phyloP scores from a whole-genome alignment of 2,888 invertebrate genomes.

The Hemaris fuciformis region DNA sequence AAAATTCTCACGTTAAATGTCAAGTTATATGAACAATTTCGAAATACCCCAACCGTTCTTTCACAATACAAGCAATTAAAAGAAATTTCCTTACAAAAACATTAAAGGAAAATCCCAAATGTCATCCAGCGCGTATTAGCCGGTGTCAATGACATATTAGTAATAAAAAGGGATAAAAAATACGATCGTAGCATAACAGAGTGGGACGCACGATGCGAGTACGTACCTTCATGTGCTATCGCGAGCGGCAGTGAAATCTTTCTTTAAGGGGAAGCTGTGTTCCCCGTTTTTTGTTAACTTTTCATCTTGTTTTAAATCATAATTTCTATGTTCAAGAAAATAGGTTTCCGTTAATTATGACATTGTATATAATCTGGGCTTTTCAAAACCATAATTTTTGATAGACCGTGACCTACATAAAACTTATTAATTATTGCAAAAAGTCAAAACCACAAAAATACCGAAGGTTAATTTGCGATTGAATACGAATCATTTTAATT shows the following conservation, averaged over 20 bases:
- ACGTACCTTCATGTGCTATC: slow-evolving; percentile 42
- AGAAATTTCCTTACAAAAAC: not conserved
- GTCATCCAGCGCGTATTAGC: slow-evolving; percentile 15
- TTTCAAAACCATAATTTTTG: not conserved
- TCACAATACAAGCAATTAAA: not conserved
- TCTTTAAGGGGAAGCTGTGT: slow-evolving; percentile 42
- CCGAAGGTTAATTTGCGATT: not conserved
- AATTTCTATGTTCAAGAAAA: no score
- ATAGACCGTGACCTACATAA: not conserved
- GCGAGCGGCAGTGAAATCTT: slow-evolving; percentile 63
- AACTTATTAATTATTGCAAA: not conserved
- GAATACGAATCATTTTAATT: not conserved
- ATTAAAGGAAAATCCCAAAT: not conserved
- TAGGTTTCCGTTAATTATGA: no score
- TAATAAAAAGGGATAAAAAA: slow-evolving; percentile 37
- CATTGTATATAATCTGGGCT: no score
- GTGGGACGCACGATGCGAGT: slow-evolving; percentile 35
- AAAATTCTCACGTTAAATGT: no score
- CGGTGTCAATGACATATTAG: slow-evolving; percentile 47
- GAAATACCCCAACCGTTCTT: not conserved
- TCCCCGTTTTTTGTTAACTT: not conserved
- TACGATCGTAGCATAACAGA: slow-evolving; percentile 24
- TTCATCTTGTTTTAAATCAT: not conserved
- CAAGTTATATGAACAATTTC: no score
- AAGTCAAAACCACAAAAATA: not conserved